phyloP scores from a whole-genome alignment of 2,888 invertebrate species.

The Laspeyria flexula region DNA sequence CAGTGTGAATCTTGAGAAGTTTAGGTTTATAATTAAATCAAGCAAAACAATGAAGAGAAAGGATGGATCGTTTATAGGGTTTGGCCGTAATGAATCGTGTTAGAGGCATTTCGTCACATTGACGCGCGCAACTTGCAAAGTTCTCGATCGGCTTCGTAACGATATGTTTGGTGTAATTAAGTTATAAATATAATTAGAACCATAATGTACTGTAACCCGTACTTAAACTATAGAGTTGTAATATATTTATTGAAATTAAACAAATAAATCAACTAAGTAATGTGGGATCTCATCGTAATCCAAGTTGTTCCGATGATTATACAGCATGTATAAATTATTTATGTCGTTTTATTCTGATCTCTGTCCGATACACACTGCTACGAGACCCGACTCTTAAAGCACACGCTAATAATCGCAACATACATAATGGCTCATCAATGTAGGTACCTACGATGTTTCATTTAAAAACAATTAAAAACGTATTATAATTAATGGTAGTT shows the following conservation, averaged over 20 bases:
- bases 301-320: conserved; percentile 77
- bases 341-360: conserved; percentile 46
- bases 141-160: conserved; percentile 1
- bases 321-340: conserved; percentile 72
- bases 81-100: not conserved
- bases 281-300: conserved; percentile 65
- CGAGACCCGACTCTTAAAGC: no score
- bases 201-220: conserved; percentile 26
- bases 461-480: no score
- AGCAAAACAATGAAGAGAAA: not conserved
- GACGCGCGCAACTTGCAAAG: conserved; percentile 10
- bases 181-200: conserved; percentile 33
- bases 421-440: no score
- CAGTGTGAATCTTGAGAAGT: no score
- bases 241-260: conserved; percentile 74
- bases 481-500: no score
- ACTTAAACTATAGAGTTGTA: conserved; percentile 70
- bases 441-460: no score
- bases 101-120: conserved; percentile 13
- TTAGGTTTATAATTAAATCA: no score
- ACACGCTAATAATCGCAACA: no score
- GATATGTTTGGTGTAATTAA: conserved; percentile 17
- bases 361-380: no score
- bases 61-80: not conserved
- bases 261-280: conserved; percentile 55